Evolutionary conservation across 2,797 vertebrate species (phyloP).

Genomic region (Tangara arthus): DNA sequence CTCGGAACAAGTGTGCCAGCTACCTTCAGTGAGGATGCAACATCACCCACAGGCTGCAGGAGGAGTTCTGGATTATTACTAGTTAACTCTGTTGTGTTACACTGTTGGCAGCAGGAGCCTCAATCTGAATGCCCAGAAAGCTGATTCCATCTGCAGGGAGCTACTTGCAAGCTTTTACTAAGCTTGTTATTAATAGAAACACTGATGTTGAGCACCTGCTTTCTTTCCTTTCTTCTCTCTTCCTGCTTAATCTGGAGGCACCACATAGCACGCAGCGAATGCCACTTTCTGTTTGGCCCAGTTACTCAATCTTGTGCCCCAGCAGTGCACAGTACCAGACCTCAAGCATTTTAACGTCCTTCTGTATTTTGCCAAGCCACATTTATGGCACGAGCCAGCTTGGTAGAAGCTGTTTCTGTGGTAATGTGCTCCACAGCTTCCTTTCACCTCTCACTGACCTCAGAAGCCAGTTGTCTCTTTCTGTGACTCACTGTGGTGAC

Average conservation of each 20-base stretch:
- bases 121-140: not conserved
- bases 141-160: not conserved
- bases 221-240: not conserved
- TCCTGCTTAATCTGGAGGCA: not conserved
- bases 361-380: not conserved
- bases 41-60: not conserved
- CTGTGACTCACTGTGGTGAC: not conserved
- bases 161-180: not conserved
- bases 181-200: not conserved
- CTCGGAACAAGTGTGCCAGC: not conserved
- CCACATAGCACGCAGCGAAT: rapidly evolving
- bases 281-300: not conserved
- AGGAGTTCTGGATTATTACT: not conserved
- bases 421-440: not conserved
- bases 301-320: not conserved
- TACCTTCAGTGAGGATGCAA: rapidly evolving
- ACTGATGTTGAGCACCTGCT: not conserved
- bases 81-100: too few relatives aligned
- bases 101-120: not conserved
- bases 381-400: not conserved
- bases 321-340: not conserved
- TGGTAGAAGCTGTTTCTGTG: not conserved
- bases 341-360: not conserved
- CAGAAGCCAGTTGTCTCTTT: not conserved
- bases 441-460: not conserved